Percentiles rank a stretch among this genome's conserved stretches.
phyloP scores from a whole-genome alignment of 1,140 invertebrate genomes.

The Tetranychus cinnabarinus region DNA sequence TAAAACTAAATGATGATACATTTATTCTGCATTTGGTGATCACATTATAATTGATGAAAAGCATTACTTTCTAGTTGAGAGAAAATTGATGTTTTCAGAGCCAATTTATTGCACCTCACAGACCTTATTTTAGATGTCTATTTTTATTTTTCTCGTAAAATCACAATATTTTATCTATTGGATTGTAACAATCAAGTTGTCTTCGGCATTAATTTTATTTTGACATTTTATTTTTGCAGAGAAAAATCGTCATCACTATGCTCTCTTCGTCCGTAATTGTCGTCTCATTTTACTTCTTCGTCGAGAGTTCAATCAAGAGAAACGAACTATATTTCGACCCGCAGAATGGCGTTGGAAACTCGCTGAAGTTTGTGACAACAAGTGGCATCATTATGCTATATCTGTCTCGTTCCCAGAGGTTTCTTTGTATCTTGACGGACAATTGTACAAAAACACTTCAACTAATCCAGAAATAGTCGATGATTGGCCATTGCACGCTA shows the following conservation, averaged over 20 bases:
- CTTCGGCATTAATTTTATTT: too few relatives aligned
- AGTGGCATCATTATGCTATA: conserved; percentile 95
- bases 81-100: too few relatives aligned
- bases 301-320: conserved; percentile 58
- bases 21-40: too few relatives aligned
- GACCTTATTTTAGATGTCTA: too few relatives aligned
- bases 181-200: too few relatives aligned
- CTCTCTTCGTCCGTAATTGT: conserved; percentile 85
- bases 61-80: too few relatives aligned
- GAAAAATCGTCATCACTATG: conserved; percentile 80
- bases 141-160: too few relatives aligned
- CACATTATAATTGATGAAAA: too few relatives aligned
- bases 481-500: conserved; percentile 95
- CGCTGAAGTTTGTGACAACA: conserved; percentile 66
- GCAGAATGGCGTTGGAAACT: conserved; percentile 66
- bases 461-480: conserved; percentile 90
- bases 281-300: conserved; percentile 73
- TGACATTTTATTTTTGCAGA: conserved; percentile 3
- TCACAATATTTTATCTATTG: too few relatives aligned
- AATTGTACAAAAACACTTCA: conserved; percentile 46
- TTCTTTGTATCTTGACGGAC: conserved; percentile 67
- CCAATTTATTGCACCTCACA: too few relatives aligned
- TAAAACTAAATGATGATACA: too few relatives aligned
- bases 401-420: conserved; percentile 64
- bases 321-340: conserved; percentile 82